phyloP scores from a whole-genome alignment of 2,113 vertebrate genomes.

The Cebidichthys violaceus region DNA sequence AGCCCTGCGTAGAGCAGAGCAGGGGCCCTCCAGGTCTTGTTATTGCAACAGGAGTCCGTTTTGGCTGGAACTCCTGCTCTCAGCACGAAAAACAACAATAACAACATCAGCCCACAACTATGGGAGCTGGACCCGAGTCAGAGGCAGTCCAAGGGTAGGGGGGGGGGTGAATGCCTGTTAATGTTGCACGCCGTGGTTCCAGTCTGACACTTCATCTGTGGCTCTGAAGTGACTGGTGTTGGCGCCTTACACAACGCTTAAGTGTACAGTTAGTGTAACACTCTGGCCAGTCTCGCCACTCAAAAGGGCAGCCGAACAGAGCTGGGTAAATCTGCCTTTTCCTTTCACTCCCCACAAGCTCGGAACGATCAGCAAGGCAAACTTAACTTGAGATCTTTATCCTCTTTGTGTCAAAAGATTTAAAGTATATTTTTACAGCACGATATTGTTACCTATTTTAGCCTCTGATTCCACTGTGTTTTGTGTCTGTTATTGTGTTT shows the following conservation, averaged over 20 bases:
- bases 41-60: slow-evolving; percentile 79
- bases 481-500: background rate
- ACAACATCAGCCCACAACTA: slow-evolving; percentile 78
- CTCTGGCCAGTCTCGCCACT: background rate
- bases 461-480: background rate
- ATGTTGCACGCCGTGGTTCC: slow-evolving; percentile 42
- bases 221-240: slow-evolving; percentile 45
- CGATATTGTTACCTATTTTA: background rate
- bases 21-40: slow-evolving; percentile 72
- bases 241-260: slow-evolving; percentile 13
- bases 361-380: background rate
- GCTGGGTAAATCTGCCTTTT: background rate
- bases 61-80: slow-evolving; percentile 70
- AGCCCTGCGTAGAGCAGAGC: slow-evolving; percentile 51
- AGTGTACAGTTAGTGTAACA: slow-evolving; percentile 21
- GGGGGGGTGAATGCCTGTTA: slow-evolving; percentile 30
- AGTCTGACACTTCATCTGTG: slow-evolving; percentile 53
- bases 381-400: background rate
- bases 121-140: slow-evolving; percentile 72
- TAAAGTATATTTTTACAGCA: background rate
- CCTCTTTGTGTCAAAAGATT: background rate
- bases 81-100: slow-evolving; percentile 79
- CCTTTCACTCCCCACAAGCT: background rate
- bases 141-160: slow-evolving; percentile 37
- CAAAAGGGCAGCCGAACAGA: slow-evolving; percentile 15